Base-by-base conservation (phyloP, 2,797 vertebrate genomes). In the Bovichtus variegatus region DNA sequence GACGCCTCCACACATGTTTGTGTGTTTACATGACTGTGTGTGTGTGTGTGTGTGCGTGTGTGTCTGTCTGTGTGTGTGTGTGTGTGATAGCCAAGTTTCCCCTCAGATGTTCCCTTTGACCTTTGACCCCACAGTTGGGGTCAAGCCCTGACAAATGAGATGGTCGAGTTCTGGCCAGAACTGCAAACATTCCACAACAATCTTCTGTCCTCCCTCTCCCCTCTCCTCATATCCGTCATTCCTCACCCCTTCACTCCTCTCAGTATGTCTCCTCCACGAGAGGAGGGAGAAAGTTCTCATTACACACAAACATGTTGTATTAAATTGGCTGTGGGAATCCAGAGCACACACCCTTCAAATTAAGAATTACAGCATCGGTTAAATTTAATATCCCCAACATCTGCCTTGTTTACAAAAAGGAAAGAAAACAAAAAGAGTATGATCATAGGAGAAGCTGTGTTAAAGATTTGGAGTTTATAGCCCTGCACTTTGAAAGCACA, bases 141-240 rank as follows among this genome's bases (percentile, higher is more conserved):
- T 92, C 91, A 92, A 90, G 79, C 86, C 83, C 84, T 93, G 92
- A 94, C 90, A 94, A 94, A 94, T 91, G 91, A 92, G 91, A 91
- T 66, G 89, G 90, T 79, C 36, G 80, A 84, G 82, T 89, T 87
- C 71, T 81, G 82, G 81, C 79, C 81, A 87, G 85, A 89, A 87
- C 87, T 67, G 90, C 87, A 90, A 93, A 94, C 92, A 93, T 94
- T 94, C 92, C 92, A 91, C 87, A 92, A 85, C 91, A 88, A 92
- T 91, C 91, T 90, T 73, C 64, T 81, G 71, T 90, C 89, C 87
- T 78, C 80, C 76, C 62, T 34, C 64, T 79, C 80, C 67, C 47
- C 74, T 78, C 71, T 12, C 71, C 78, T 84, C 86, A 65, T 83
- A 80, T 86, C 84, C 80, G 66, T 86, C 87, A 87, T 84, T 75